Percentiles rank a stretch among this genome's conserved stretches.
These are phyloP conservation scores for Latrodectus hesperus DNA, from an alignment of 2,888 invertebrate genomes.

Conservation along the genomic window DNA sequence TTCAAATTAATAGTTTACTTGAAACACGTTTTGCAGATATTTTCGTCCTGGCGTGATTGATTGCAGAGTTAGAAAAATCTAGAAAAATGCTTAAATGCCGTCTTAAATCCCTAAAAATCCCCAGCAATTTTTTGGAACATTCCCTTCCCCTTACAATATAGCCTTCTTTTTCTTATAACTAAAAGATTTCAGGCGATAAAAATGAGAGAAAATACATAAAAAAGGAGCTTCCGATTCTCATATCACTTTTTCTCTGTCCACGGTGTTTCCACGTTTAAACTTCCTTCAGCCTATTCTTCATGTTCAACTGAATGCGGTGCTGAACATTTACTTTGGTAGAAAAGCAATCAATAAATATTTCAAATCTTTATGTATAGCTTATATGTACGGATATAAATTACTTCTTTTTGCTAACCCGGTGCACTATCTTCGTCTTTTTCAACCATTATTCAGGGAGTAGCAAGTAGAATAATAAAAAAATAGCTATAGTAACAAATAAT, in stretches of 20 bases:
- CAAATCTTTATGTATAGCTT: slow-evolving; percentile 14
- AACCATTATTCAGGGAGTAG: too few species aligned
- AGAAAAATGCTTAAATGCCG: slow-evolving; percentile 4
- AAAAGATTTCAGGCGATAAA: slow-evolving; percentile 31
- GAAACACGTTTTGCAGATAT: neutral
- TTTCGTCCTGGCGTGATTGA: slow-evolving; percentile 26
- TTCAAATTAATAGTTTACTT: neutral
- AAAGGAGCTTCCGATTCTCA: slow-evolving; percentile 11
- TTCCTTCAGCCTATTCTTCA: slow-evolving; percentile 31
- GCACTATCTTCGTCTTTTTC: too few species aligned
- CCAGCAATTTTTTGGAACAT: neutral
- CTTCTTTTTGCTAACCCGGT: too few species aligned
- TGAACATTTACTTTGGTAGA: slow-evolving; percentile 35
- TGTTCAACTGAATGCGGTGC: slow-evolving; percentile 6
- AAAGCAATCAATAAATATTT: slow-evolving; percentile 50
- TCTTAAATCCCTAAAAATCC: slow-evolving; percentile 26
- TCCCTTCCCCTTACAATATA: neutral
- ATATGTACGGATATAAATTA: too few species aligned
- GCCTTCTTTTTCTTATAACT: neutral
- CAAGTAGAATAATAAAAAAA: neutral
- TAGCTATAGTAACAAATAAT: slow-evolving; percentile 22
- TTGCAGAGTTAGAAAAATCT: slow-evolving; percentile 13
- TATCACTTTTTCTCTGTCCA: slow-evolving; percentile 2
- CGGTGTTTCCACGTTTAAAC: slow-evolving; percentile 14
- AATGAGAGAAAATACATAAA: slow-evolving; percentile 16